A percentile compares a stretch with the other conserved stretches of the same genome.
phyloP scores from a whole-genome alignment of 2,888 invertebrate genomes.

The Aporophyla nigra region DNA sequence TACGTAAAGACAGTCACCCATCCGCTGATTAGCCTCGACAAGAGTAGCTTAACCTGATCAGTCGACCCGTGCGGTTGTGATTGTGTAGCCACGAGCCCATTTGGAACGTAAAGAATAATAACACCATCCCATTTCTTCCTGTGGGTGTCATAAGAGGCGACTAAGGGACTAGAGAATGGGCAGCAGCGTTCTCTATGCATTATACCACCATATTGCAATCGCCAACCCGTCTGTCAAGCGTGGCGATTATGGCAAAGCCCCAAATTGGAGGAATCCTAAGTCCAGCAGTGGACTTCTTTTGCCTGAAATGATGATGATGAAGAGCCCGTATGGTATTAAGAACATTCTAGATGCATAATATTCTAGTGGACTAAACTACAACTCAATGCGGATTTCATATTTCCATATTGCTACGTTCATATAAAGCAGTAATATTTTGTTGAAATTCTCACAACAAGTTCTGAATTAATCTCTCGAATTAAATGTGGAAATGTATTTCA shows the following conservation, averaged over 20 bases:
- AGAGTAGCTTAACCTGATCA: not conserved
- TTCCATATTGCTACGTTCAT: slow-evolving; percentile 43
- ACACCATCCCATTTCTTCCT: no score
- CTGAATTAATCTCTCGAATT: slow-evolving; percentile 33
- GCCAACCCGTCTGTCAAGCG: no score
- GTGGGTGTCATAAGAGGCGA: no score
- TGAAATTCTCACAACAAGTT: slow-evolving; percentile 33
- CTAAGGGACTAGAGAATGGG: no score
- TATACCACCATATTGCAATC: no score
- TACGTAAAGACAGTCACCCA: not conserved
- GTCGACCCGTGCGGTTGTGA: not conserved
- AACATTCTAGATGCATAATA: slow-evolving; percentile 18
- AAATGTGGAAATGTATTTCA: slow-evolving; percentile 34
- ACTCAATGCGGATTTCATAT: slow-evolving; percentile 33
- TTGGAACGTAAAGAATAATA: no score
- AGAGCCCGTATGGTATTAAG: not conserved
- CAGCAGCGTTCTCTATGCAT: no score
- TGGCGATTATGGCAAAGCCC: no score
- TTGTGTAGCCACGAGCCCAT: no score
- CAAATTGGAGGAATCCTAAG: no score
- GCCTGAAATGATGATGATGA: not conserved
- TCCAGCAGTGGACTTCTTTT: no score
- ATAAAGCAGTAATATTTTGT: slow-evolving; percentile 35
- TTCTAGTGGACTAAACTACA: slow-evolving; percentile 11
- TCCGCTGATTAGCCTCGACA: not conserved